Evolutionary conservation across 2,888 invertebrate species (phyloP).

Genomic region (Meteorus cinctellus): DNA sequence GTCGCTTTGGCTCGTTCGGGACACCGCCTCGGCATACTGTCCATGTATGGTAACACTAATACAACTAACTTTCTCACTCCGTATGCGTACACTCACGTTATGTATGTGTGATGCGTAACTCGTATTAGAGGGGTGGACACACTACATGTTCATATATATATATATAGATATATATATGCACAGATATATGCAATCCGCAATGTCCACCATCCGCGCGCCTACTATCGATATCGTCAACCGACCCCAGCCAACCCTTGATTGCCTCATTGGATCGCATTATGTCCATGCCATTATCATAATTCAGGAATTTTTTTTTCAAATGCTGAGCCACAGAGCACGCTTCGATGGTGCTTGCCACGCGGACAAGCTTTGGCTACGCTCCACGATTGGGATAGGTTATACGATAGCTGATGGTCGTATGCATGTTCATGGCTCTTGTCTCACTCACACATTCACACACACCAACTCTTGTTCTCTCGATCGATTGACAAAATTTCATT

Average conservation of each 20-base stretch:
- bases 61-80: constrained; percentile 55
- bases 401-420: constrained; percentile 37
- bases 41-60: constrained; percentile 67
- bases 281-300: constrained; percentile 73
- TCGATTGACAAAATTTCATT: background rate
- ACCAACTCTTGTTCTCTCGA: background rate
- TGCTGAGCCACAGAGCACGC: constrained; percentile 59
- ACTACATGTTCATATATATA: constrained; percentile 4
- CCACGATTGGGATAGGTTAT: constrained; percentile 13
- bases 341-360: constrained; percentile 48
- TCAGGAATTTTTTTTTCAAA: constrained; percentile 72
- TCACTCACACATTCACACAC: background rate
- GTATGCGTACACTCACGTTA: background rate
- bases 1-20: constrained; percentile 58
- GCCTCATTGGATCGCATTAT: constrained; percentile 73
- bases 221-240: constrained; percentile 65
- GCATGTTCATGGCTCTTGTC: constrained; percentile 40
- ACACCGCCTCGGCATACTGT: constrained; percentile 51
- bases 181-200: constrained; percentile 26
- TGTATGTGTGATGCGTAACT: constrained; percentile 64
- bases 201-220: constrained; percentile 45
- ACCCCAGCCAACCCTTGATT: constrained; percentile 68
- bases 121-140: constrained; percentile 53
- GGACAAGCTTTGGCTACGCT: constrained; percentile 43
- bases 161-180: background rate